Evolutionary conservation across 1,140 invertebrate species (phyloP).

Genomic region (Diorhabda sublineata): DNA sequence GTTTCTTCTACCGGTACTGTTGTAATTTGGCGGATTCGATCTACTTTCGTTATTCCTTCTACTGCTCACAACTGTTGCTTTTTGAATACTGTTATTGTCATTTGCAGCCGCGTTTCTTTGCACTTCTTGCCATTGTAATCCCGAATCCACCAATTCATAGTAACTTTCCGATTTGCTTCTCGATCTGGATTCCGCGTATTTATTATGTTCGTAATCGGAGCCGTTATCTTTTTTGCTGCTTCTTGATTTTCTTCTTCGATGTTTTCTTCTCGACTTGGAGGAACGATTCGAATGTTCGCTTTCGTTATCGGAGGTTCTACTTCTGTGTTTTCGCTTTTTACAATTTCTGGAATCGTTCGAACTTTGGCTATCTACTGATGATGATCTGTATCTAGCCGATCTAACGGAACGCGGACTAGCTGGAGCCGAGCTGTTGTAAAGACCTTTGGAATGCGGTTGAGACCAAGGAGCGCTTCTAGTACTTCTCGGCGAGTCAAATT

Average conservation of each 20-base stretch:
- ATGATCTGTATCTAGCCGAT: slow-evolving; percentile 56
- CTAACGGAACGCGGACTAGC: slow-evolving; percentile 64
- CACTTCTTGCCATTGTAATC: slow-evolving; percentile 81
- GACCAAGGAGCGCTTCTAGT: slow-evolving; percentile 81
- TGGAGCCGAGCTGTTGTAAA: slow-evolving; percentile 62
- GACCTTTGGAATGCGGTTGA: slow-evolving; percentile 64
- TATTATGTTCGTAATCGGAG: slow-evolving; percentile 51
- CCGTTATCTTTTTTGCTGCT: slow-evolving; percentile 55
- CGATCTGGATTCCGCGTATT: slow-evolving; percentile 34
- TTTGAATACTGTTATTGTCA: slow-evolving; percentile 56
- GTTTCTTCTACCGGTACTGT: slow-evolving; percentile 43
- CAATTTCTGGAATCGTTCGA: slow-evolving; percentile 71
- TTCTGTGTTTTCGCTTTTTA: slow-evolving; percentile 58
- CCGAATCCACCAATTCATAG: slow-evolving; percentile 75
- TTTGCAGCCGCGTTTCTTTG: slow-evolving; percentile 65
- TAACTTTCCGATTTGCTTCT: slow-evolving; percentile 28
- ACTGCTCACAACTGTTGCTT: slow-evolving; percentile 62
- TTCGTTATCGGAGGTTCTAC: slow-evolving; percentile 80
- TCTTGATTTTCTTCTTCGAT: slow-evolving; percentile 63
- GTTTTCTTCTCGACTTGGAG: slow-evolving; percentile 59
- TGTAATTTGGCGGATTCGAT: slow-evolving; percentile 18
- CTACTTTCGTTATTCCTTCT: slow-evolving; percentile 30
- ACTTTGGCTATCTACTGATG: slow-evolving; percentile 81
- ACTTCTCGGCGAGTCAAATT: slow-evolving; percentile 69
- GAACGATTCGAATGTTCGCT: slow-evolving; percentile 82